Conservation (phyloP, 2,113 vertebrate genomes). For the Pachycephala philippinensis region DNA sequence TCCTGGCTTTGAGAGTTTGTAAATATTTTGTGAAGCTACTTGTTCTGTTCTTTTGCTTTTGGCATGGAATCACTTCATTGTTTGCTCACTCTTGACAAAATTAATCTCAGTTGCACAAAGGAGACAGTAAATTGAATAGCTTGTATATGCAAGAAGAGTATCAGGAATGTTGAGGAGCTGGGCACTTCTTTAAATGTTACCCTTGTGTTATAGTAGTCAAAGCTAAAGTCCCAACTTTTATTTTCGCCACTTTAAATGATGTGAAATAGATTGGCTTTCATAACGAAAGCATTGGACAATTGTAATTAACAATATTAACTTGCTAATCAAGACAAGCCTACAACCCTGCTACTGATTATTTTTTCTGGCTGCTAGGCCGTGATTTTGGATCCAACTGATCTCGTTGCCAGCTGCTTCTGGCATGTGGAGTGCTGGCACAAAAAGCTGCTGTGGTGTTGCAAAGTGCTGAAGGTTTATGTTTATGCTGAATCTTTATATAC, state of each 20-base stretch:
- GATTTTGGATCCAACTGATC: background rate
- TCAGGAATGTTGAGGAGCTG: background rate
- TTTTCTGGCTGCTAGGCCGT: background rate
- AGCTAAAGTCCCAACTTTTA: background rate
- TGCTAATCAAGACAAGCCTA: background rate
- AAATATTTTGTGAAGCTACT: background rate
- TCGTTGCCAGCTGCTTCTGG: background rate
- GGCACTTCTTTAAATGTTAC: background rate
- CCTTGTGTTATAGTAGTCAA: background rate
- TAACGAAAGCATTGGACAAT: background rate
- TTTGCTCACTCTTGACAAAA: background rate
- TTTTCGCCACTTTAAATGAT: background rate
- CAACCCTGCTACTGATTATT: background rate
- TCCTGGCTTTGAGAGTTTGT: background rate
- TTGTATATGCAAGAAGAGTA: background rate
- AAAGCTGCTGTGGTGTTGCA: background rate
- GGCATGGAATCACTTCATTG: background rate
- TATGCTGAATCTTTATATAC: background rate
- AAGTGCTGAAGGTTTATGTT: background rate
- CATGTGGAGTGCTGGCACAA: background rate
- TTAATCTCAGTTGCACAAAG: background rate
- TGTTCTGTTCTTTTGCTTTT: background rate
- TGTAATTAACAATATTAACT: background rate
- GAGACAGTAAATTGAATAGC: background rate
- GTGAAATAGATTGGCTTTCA: background rate